Evolutionary conservation across 2,888 invertebrate species (phyloP), one percentile per base, ranked within the genome.

Genomic region (Caenorhabditis sp.): DNA sequence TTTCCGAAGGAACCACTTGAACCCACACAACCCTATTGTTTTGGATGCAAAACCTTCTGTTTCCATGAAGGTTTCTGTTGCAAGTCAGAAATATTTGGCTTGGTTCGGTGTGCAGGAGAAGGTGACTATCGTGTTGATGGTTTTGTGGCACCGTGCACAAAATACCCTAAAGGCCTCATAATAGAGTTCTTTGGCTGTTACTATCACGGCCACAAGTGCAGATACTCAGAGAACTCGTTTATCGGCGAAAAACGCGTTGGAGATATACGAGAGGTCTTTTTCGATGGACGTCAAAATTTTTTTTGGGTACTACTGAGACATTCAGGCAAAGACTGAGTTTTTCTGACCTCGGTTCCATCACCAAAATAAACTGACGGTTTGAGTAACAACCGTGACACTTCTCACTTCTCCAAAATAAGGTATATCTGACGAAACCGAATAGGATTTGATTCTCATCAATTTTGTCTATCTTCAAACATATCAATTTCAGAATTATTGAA

Each of bases 101-200:
- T 56, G 56, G 56, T 20, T 56, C 13, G 17, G 39, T 8, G 11
- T 27, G 4, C 2, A n/a, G 2, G 56, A 56, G 43, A 24, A 30
- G 5, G 56, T 56, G 43, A 20, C 2, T 41, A 26, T 13, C 41
- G 30, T 1, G 56, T 58, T 4, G 75, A 76, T 22, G 75, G 75
- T 2, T 76, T 62, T 39, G 63, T 76, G 11, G 41, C 52, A 17
- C 63, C 70, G 7, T 76, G 75, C 27, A 48, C 35, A 32, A 62
- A 70, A 35, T 70, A 76, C 39, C 70, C 63, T 2, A 15, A 58
- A n/a, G 75, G 75, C 32, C 22, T 55, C 15, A 50, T 39, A 11
- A 62, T 76, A 13, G 74, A 74, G 11, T 52, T 32, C 13, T 20
- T 32, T 27, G 55, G 55, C 2, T 56, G 55, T 17, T 56, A 56